These are phyloP conservation scores for Yponomeuta sedellus DNA, from an alignment of 2,888 invertebrate genomes.

Conservation along the genomic window DNA sequence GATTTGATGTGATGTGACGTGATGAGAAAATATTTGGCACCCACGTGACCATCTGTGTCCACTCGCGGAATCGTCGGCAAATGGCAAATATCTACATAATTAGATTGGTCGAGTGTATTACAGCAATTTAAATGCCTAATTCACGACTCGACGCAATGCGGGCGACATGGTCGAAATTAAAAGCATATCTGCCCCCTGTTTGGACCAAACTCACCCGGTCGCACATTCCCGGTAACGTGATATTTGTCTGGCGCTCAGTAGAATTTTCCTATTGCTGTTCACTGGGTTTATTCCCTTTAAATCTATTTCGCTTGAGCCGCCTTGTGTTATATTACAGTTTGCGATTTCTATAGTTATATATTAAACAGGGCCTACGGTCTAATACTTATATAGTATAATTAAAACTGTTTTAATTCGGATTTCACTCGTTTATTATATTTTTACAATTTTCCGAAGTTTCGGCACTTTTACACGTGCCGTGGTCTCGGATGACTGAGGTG, in stretches of 20 bases:
- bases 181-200: slow-evolving; percentile 16
- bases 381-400: too few relatives aligned
- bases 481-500: too few relatives aligned
- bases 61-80: background rate
- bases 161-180: slow-evolving; percentile 24
- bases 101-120: background rate
- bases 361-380: too few relatives aligned
- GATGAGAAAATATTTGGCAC: too few relatives aligned
- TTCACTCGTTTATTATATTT: too few relatives aligned
- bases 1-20: too few relatives aligned
- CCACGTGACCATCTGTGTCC: too few relatives aligned
- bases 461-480: too few relatives aligned
- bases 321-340: background rate
- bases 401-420: too few relatives aligned
- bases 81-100: background rate
- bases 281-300: background rate
- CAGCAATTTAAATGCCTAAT: slow-evolving; percentile 4
- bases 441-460: too few relatives aligned
- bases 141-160: slow-evolving; percentile 21
- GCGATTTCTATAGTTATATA: too few relatives aligned
- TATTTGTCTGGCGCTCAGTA: slow-evolving; percentile 5
- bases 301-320: background rate
- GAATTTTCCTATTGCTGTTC: slow-evolving; percentile 14
- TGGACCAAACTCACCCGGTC: background rate
- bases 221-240: slow-evolving; percentile 2